Evolutionary conservation across 2,113 vertebrate genomes (phyloP).

Genomic region (Istiophorus platypterus): DNA sequence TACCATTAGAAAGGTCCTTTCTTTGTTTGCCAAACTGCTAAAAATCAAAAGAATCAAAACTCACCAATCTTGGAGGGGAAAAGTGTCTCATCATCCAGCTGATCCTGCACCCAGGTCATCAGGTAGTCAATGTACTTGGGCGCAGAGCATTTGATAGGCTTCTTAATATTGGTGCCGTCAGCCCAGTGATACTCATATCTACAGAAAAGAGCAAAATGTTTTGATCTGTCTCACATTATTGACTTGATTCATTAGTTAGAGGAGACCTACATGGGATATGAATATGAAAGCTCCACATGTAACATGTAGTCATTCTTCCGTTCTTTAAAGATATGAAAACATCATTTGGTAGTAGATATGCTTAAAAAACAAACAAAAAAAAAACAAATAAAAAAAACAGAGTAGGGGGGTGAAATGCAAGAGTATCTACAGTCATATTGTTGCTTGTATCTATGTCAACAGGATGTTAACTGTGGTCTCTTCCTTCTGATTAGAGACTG

Average conservation of each 20-base stretch:
- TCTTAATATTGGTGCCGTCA: slow-evolving; percentile 98
- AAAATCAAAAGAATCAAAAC: slow-evolving; percentile 40
- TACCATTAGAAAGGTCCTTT: not conserved
- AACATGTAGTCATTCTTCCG: not conserved
- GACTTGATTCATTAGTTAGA: not conserved
- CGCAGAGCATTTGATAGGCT: slow-evolving; percentile 97
- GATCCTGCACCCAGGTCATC: slow-evolving; percentile 99
- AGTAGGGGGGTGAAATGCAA: slow-evolving; percentile 23
- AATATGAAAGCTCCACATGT: not conserved
- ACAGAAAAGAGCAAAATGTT: not conserved
- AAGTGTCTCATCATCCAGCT: slow-evolving; percentile 97
- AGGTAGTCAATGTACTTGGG: slow-evolving; percentile 98
- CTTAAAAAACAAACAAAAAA: too few species aligned
- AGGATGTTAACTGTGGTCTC: slow-evolving; percentile 68
- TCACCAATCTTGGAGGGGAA: slow-evolving; percentile 98
- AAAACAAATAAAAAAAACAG: slow-evolving; percentile 50
- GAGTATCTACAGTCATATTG: slow-evolving; percentile 25
- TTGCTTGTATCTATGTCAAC: slow-evolving; percentile 48
- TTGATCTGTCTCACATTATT: not conserved
- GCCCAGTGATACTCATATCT: slow-evolving; percentile 99
- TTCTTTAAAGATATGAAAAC: slow-evolving; percentile 19
- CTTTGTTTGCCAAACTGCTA: not conserved
- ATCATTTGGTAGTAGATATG: slow-evolving; percentile 3
- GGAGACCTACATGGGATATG: not conserved
- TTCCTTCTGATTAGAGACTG: slow-evolving; percentile 74